These are phyloP conservation scores for Bedellia somnulentella DNA, from an alignment of 2,888 invertebrate species.

Conservation along the genomic window DNA sequence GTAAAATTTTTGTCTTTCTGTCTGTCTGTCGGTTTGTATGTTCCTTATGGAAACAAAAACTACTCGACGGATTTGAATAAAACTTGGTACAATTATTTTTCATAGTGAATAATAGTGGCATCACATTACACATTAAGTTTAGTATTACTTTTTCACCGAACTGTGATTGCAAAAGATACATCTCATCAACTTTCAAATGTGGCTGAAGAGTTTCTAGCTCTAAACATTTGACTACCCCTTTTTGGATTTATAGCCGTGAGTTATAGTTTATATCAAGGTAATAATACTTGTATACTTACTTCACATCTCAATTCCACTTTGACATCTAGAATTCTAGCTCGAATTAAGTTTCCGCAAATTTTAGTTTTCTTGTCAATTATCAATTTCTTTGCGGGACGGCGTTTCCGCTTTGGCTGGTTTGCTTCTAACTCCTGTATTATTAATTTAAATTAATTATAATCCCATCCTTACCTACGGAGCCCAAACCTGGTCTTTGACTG, in stretches of 20 bases:
- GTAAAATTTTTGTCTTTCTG: too few species aligned
- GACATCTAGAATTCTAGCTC: conserved; percentile 23
- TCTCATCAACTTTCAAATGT: too few species aligned
- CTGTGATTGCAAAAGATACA: not conserved
- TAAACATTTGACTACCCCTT: not conserved
- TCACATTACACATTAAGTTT: too few species aligned
- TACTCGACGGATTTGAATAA: too few species aligned
- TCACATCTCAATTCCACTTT: conserved; percentile 30
- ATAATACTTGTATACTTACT: too few species aligned
- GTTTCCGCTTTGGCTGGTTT: conserved; percentile 22
- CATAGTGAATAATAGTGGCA: too few species aligned
- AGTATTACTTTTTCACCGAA: too few species aligned
- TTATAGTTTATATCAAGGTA: not conserved
- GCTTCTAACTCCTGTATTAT: conserved; percentile 27
- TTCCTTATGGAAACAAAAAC: too few species aligned
- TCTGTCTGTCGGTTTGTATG: too few species aligned
- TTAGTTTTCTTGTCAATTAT: conserved; percentile 31
- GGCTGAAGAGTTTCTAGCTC: not conserved
- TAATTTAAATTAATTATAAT: not conserved
- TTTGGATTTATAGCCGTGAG: not conserved
- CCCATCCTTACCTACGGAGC: too few species aligned
- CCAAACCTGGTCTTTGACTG: too few species aligned
- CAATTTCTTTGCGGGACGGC: conserved; percentile 15
- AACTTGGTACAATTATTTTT: too few species aligned
- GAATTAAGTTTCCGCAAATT: conserved; percentile 18